Conservation (phyloP, 2,113 vertebrate species). For the Sapajus apella region DNA sequence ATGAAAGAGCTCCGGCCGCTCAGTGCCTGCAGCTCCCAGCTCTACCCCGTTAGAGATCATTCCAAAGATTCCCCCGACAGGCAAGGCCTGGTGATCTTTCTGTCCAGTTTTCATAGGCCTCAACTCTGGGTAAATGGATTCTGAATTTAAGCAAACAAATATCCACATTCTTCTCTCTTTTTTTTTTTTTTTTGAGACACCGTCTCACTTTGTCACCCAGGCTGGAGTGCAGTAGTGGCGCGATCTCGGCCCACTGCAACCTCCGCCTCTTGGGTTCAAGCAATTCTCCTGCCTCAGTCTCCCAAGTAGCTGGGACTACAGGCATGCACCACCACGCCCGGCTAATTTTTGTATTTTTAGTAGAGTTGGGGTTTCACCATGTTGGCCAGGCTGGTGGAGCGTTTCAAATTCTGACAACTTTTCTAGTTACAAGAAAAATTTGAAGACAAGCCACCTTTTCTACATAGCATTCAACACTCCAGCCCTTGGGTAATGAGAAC, state of each 20-base stretch:
- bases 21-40: neutral
- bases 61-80: neutral
- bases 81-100: neutral
- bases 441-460: conserved; percentile 27
- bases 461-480: neutral
- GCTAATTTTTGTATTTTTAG: no score
- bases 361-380: no score
- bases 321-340: fast-evolving
- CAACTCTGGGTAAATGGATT: neutral
- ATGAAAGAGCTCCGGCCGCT: neutral
- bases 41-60: fast-evolving
- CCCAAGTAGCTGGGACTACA: no score
- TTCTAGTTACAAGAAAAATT: conserved; percentile 30
- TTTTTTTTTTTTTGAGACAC: no score
- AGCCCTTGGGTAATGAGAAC: conserved; percentile 26
- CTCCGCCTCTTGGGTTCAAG: no score
- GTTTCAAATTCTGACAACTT: conserved; percentile 19
- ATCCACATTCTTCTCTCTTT: neutral
- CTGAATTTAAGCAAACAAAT: neutral
- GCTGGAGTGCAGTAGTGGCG: no score
- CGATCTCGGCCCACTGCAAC: no score
- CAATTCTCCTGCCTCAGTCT: no score
- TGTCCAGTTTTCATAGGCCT: neutral
- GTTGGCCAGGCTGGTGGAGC: neutral
- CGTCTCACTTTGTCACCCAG: no score